Evolutionary conservation across 1,140 invertebrate genomes (phyloP), one percentile per base, ranked within the genome.

Genomic region (Diorhabda carinulata): DNA sequence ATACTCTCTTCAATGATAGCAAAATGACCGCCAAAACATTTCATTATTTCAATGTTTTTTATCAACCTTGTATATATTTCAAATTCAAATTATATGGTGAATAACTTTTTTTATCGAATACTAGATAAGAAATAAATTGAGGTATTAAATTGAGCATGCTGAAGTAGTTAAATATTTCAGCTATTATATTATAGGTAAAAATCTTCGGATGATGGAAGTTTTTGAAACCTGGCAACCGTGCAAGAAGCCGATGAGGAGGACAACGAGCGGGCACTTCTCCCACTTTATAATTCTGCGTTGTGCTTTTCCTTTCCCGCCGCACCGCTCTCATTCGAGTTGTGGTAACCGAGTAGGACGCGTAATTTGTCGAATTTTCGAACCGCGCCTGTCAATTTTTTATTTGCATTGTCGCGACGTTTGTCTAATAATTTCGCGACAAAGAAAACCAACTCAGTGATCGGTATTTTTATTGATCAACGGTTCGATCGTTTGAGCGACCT

Each of bases 321-420:
- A 5, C 45, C 63, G 45, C 63, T 52, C 63, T 47, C 47, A 64
- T 64, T 64, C 63, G 63, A 64, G 63, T 64, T 56, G 5, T 43
- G 45, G 63, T 9, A 43, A 25, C 40, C 7, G 63, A 43, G 10
- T 44, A 8, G 63, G 10, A 3, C 2, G 45, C 41, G 45, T 6
- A 52, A 44, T 44, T 10, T 41, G 63, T 64, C 44, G 41, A 10
- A 25, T 56, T 52, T 64, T 5, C 3, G 52, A 57, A 64, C 63
- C 63, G 63, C 63, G 63, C 63, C 63, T 64, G 63, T 64, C 44
- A 64, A 41, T 64, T 64, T 64, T 63, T 64, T 57, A 64, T 64
- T 64, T 56, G 5, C 63, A 64, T 52, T 64, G 63, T 64, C 63
- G 52, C 63, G 61, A 62, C 8, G 7, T 41, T 62, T 43, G 4